Evolutionary conservation across 2,797 vertebrate genomes (phyloP), one percentile per base, ranked within the genome.

Genomic region (Menidia menidia): DNA sequence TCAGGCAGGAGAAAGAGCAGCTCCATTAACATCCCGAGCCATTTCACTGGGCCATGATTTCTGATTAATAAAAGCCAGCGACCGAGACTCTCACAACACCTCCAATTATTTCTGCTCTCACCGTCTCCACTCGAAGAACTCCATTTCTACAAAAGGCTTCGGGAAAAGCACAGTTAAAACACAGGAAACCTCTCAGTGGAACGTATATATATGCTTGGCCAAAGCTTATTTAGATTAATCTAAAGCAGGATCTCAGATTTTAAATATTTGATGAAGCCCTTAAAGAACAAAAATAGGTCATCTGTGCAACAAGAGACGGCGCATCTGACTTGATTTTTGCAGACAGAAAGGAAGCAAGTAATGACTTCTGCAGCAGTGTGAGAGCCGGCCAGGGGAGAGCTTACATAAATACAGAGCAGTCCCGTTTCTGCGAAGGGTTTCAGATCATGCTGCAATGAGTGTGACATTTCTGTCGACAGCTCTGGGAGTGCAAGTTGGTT

Each of bases 1-100:
- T 64, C 70, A 3, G 54, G 77, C 75, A 83, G 77, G 82, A 64
- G 81, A 88, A 58, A 72, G 81, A 87, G 67, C 60, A 70, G 75
- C 82, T 81, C 85, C 75, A 87, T 91, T 88, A 89, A 83, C 82
- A 81, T 71, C 72, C 80, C 63, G 61, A 70, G 73, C 78, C 81
- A 71, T 69, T 77, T 67, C 75, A 53, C 72, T 73, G 71, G 43
- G 69, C 65, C 62, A 55, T 48, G 76, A 75, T 81, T 83, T 73
- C 87, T 69, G 67, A 80, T 78, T 85, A 66, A 85, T 81, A 83
- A 72, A 82, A 80, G 81, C 68, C 54, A 71, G 79, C 53, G 68
- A 43, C 67, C 56, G 6, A 42, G 60, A 75, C 77, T 75, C 75
- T 80, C 68, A 71, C 72, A 85, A 78, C 80, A 82, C 71, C 77